These are phyloP conservation scores for Gallinago undulata DNA, from an alignment of 2,113 vertebrate species.

Conservation along the genomic window DNA sequence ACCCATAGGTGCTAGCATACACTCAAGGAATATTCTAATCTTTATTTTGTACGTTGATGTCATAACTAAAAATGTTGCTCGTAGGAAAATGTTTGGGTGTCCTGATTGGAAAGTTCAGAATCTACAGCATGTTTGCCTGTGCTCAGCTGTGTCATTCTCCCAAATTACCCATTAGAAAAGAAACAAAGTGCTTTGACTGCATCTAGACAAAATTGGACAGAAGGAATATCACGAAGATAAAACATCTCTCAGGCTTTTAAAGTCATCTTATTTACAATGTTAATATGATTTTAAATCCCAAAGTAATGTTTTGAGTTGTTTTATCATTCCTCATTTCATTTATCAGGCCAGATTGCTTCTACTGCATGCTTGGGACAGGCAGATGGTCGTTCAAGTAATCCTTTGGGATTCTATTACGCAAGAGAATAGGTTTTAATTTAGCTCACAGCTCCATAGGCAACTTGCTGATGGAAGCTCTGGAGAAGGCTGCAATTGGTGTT, in stretches of 20 bases:
- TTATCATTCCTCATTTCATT: not conserved
- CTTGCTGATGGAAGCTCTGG: not conserved
- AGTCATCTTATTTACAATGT: not conserved
- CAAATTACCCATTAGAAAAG: not conserved
- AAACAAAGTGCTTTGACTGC: not conserved
- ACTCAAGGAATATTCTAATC: not conserved
- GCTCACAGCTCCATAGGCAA: not conserved
- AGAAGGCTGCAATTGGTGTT: not conserved
- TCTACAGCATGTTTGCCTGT: not conserved
- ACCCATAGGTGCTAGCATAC: not conserved
- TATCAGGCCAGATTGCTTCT: not conserved
- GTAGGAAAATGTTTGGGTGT: not conserved
- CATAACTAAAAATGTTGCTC: not conserved
- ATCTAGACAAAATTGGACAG: not conserved
- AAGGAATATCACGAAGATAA: constrained; percentile 8
- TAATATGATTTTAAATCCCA: not conserved
- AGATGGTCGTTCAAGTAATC: constrained; percentile 10
- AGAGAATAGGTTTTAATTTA: not conserved
- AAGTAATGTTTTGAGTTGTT: not conserved
- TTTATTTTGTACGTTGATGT: not conserved
- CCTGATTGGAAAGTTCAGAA: not conserved
- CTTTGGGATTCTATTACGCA: not conserved
- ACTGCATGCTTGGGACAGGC: not conserved
- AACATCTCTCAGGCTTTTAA: not conserved
- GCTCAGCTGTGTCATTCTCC: not conserved